phyloP scores from a whole-genome alignment of 1,140 invertebrate genomes.

The Orius laevigatus region DNA sequence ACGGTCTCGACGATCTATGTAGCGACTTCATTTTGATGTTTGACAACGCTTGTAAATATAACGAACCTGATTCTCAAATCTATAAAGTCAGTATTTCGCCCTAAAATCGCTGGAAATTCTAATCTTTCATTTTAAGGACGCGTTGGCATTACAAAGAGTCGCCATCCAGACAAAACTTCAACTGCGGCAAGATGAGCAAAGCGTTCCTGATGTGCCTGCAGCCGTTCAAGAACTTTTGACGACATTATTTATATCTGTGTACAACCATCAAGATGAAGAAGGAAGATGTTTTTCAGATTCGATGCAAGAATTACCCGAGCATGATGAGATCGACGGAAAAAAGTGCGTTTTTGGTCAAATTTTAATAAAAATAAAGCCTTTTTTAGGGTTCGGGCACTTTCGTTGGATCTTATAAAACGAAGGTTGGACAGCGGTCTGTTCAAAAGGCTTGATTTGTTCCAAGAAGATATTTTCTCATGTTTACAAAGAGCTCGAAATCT shows the following conservation, averaged over 20 bases:
- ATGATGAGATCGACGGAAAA: conserved; percentile 57
- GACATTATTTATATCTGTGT: conserved; percentile 81
- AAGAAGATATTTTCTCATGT: conserved; percentile 90
- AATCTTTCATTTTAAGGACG: conserved; percentile 43
- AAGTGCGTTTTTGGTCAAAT: conserved; percentile 28
- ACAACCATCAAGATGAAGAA: conserved; percentile 92
- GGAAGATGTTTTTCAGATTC: conserved; percentile 92
- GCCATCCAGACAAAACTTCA: conserved; percentile 86
- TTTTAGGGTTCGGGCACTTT: conserved; percentile 54
- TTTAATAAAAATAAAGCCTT: conserved; percentile 18
- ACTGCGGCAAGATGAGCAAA: conserved; percentile 70
- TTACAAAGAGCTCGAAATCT: conserved; percentile 75
- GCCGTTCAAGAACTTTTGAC: conserved; percentile 83
- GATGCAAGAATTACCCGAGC: conserved; percentile 82
- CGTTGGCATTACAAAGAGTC: conserved; percentile 77
- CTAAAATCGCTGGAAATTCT: conserved; percentile 1
- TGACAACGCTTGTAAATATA: conserved; percentile 98
- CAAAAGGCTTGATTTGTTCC: conserved; percentile 82
- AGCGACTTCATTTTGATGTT: conserved; percentile 94
- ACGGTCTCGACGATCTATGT: conserved; percentile 74
- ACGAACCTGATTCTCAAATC: conserved; percentile 96
- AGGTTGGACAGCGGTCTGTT: conserved; percentile 76
- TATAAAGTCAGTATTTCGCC: conserved; percentile 56
- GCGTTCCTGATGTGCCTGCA: conserved; percentile 70
- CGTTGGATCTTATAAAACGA: conserved; percentile 70